Evolutionary conservation across 2,797 vertebrate genomes (phyloP).

Genomic region (Sarcoramphus papa): DNA sequence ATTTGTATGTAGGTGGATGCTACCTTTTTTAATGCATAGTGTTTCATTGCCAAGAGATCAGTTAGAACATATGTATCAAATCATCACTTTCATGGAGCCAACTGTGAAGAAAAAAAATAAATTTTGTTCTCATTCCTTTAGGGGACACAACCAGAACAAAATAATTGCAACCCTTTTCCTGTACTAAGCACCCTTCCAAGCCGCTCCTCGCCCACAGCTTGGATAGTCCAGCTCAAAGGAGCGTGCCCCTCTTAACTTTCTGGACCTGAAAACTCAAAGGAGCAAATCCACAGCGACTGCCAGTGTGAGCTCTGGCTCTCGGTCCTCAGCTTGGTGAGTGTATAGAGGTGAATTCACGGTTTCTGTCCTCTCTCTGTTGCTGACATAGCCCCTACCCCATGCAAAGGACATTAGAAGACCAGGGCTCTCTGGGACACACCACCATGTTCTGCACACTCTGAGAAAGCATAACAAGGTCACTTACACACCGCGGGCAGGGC

Average conservation of each 20-base stretch:
- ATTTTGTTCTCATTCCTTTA: not conserved
- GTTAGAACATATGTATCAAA: constrained; percentile 26
- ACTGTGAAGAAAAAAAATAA: not conserved
- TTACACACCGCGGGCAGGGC: not conserved
- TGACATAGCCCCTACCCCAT: not conserved
- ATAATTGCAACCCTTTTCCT: not conserved
- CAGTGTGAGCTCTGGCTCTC: not conserved
- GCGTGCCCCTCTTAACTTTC: not conserved
- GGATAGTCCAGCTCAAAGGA: not conserved
- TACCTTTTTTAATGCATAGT: constrained; percentile 6
- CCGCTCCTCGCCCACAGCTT: not conserved
- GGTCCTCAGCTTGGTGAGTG: not conserved
- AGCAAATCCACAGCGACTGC: not conserved
- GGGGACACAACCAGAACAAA: not conserved
- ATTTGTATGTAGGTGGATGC: constrained; percentile 9
- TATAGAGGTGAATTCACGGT: fast-evolving
- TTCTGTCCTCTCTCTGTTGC: not conserved
- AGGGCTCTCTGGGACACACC: not conserved
- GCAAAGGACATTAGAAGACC: not conserved
- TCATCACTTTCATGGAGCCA: not conserved
- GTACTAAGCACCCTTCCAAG: not conserved
- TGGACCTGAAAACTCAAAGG: not conserved
- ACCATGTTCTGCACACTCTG: not conserved
- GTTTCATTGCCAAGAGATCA: constrained; percentile 33
- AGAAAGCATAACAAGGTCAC: not conserved